A percentile compares a stretch with the other conserved stretches of the same genome.
Conservation (phyloP, 1,140 invertebrate species). For the Diploscapter pachys region DNA sequence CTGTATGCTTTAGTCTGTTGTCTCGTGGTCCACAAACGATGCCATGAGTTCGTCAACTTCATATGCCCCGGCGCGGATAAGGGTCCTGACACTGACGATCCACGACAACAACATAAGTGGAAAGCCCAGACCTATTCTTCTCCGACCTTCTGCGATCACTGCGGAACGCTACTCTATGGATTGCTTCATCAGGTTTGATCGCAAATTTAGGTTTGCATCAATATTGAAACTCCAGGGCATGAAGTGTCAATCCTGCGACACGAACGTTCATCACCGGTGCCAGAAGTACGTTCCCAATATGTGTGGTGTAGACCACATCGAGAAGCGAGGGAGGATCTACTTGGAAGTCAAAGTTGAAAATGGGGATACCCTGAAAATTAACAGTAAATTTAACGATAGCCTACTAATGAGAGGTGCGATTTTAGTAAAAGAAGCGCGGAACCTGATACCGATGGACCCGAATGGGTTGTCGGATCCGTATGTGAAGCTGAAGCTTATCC, state of each 20-base stretch:
- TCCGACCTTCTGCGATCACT: constrained; percentile 99
- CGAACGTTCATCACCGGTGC: constrained; percentile 99
- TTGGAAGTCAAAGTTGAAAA: constrained; percentile 50
- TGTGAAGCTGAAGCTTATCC: constrained; percentile 95
- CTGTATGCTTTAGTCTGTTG: constrained; percentile 59
- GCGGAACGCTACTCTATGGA: constrained; percentile 91
- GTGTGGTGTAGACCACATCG: constrained; percentile 97
- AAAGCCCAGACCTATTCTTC: constrained; percentile 89
- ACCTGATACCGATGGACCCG: constrained; percentile 99
- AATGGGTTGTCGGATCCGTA: constrained; percentile 98
- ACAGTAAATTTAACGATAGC: too few relatives aligned
- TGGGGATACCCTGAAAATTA: constrained; percentile 9
- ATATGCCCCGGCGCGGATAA: constrained; percentile 96
- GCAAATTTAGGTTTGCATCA: not conserved
- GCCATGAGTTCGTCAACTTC: constrained; percentile 98
- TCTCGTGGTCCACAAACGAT: constrained; percentile 97
- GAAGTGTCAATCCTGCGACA: constrained; percentile 84
- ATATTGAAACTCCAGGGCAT: constrained; percentile 45
- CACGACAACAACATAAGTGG: constrained; percentile 88
- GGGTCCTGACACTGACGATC: constrained; percentile 90
- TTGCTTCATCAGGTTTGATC: constrained; percentile 75
- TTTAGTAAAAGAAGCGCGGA: constrained; percentile 86
- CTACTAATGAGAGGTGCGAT: constrained; percentile 31
- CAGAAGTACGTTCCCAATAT: constrained; percentile 95
- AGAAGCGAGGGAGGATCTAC: constrained; percentile 87